Base-by-base conservation (phyloP, 1,140 invertebrate genomes). In the Neuroterus valhalla region DNA sequence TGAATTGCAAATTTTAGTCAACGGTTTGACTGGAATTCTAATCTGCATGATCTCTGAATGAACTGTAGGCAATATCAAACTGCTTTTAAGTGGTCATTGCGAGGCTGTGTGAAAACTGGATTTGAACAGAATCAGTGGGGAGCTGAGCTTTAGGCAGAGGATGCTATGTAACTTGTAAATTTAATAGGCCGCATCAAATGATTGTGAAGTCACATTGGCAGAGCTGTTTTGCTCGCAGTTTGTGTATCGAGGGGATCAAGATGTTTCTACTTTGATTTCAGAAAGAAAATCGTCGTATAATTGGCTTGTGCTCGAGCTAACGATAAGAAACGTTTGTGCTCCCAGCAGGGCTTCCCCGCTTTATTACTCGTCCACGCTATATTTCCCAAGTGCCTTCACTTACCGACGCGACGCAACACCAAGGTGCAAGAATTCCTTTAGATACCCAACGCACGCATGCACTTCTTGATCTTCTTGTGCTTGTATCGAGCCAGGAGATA, bases 401-500 rank as follows among this genome's bases (percentile, higher is more conserved):
- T 26, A 62, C 2, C 26, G 12, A 31, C 52, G 26, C 23, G 21
- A 55, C 26, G 55, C 26, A 3, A 31, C 52, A 55, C 23, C 52
- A 55, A 55, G 55, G 55, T 72, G 72, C 77, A 68, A 75, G 75
- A 80, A 78, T 77, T 78, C 74, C 62, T 68, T 82, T 74, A 55
- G 76, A 75, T 72, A 79, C 78, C 71, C 71, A 66, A 69, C 62
- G 74, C 74, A 77, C 73, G 74, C 72, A 76, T 52, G 55, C n/a
- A 31, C 55, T n/a, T n/a, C 21, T 26, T 14, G 14, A 62, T 77
- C 76, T 75, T 79, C 76, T 78, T 79, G 82, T 70, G 72, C 77
- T 62, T 76, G 83, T 84, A 84, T 83, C 80, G 80, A 81, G 72
- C 70, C 75, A 38, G 55, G 74, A 78, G 77, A 84, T 83, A 79